phyloP scores from a whole-genome alignment of 2,888 invertebrate species.

The Ecdyonurus torrentis region DNA sequence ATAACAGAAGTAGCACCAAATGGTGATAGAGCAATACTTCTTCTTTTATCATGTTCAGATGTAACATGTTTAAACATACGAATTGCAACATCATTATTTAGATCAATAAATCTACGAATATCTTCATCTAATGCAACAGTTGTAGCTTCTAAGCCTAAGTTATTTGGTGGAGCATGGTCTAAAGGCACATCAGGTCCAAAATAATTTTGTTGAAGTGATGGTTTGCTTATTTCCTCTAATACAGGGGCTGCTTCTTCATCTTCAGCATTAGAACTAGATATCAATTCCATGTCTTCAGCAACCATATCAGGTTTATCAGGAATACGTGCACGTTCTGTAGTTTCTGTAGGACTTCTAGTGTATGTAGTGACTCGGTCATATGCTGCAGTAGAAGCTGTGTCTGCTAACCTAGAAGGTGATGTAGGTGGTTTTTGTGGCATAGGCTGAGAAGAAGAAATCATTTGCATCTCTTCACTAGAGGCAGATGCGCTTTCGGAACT shows the following conservation, averaged over 20 bases:
- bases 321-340: too few relatives aligned
- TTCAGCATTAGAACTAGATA: not conserved
- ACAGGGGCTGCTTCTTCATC: not conserved
- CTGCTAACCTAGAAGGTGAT: too few relatives aligned
- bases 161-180: slow-evolving; percentile 11
- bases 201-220: not conserved
- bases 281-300: not conserved
- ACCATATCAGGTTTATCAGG: not conserved
- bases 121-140: slow-evolving; percentile 53
- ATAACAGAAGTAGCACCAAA: slow-evolving; percentile 71
- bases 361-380: too few relatives aligned
- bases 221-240: too few relatives aligned
- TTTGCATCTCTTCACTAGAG: too few relatives aligned
- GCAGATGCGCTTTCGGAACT: too few relatives aligned
- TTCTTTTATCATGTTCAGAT: slow-evolving; percentile 15
- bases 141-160: slow-evolving; percentile 41
- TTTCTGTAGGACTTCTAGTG: too few relatives aligned
- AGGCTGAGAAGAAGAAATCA: too few relatives aligned
- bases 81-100: slow-evolving; percentile 74
- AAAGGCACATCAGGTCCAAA: not conserved
- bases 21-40: slow-evolving; percentile 67
- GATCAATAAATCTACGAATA: slow-evolving; percentile 54
- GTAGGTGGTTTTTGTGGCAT: too few relatives aligned
- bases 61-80: slow-evolving; percentile 36
- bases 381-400: too few relatives aligned